These are phyloP conservation scores for Champsocephalus esox DNA, from an alignment of 2,797 vertebrate species.

Conservation along the genomic window DNA sequence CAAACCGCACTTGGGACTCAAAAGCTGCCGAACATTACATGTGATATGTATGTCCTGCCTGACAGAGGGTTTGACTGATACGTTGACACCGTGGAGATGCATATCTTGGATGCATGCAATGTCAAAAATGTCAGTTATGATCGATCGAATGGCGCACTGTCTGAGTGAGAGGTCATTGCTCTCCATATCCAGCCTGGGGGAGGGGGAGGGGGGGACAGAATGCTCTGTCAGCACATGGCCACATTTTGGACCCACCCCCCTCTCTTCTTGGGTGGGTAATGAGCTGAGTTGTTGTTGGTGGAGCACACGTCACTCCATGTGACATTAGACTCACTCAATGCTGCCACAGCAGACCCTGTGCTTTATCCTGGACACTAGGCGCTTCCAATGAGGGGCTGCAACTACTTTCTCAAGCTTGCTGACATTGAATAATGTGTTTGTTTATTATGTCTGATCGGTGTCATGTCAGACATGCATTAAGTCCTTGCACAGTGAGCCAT, in stretches of 20 bases:
- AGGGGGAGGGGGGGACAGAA: conserved; percentile 53
- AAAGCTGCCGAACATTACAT: conserved; percentile 56
- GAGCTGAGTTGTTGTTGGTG: conserved; percentile 76
- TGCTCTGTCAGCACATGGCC: conserved; percentile 80
- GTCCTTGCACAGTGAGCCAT: conserved; percentile 65
- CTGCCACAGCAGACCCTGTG: conserved; percentile 49
- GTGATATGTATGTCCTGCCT: conserved; percentile 65
- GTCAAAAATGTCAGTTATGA: conserved; percentile 80
- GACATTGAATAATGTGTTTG: conserved; percentile 80
- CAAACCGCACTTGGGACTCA: conserved; percentile 5
- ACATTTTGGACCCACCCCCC: conserved; percentile 65
- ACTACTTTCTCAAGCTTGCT: conserved; percentile 58
- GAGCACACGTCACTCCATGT: conserved; percentile 69
- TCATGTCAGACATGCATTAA: conserved; percentile 75
- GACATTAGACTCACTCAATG: conserved; percentile 68
- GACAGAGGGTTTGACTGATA: conserved; percentile 67
- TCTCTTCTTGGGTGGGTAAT: conserved; percentile 71
- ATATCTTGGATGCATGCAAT: conserved; percentile 67
- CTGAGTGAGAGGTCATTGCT: conserved; percentile 75
- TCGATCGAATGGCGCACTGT: conserved; percentile 61
- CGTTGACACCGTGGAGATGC: conserved; percentile 68
- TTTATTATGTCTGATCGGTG: conserved; percentile 77
- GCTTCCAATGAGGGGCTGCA: conserved; percentile 38
- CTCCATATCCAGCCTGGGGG: conserved; percentile 65
- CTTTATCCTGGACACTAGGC: conserved; percentile 53